A percentile compares a stretch with the other conserved stretches of the same genome.
Evolutionary conservation across 1,140 invertebrate genomes (phyloP).

Genomic region (Oscheius sp.): DNA sequence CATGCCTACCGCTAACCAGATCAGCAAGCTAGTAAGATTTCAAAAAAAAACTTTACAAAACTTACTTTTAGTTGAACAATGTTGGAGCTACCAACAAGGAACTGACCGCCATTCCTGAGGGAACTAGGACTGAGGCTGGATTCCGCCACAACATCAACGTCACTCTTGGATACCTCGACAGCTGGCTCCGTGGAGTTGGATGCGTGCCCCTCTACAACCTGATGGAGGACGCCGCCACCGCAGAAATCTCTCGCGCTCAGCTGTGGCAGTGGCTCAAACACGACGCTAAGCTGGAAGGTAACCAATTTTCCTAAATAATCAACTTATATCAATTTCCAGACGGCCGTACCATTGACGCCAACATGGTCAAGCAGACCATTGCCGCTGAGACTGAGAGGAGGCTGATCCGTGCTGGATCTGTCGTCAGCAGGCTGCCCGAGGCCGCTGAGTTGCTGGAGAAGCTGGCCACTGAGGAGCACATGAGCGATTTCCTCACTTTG

Average conservation of each 20-base stretch:
- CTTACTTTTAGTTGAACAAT: slow-evolving; percentile 30
- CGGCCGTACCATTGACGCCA: slow-evolving; percentile 48
- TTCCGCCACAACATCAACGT: slow-evolving; percentile 71
- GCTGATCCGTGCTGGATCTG: slow-evolving; percentile 57
- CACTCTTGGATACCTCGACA: slow-evolving; percentile 67
- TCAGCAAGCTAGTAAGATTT: slow-evolving; percentile 44
- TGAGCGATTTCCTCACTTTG: slow-evolving; percentile 57
- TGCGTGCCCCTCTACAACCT: slow-evolving; percentile 70
- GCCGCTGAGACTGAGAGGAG: slow-evolving; percentile 58
- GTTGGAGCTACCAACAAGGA: slow-evolving; percentile 59
- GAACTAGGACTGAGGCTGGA: slow-evolving; percentile 68
- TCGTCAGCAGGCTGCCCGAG: slow-evolving; percentile 58
- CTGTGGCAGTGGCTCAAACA: slow-evolving; percentile 75
- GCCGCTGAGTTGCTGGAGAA: slow-evolving; percentile 59
- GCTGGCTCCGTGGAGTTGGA: slow-evolving; percentile 71
- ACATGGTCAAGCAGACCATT: slow-evolving; percentile 60
- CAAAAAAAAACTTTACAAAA: too few relatives aligned
- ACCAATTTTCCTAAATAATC: neutral
- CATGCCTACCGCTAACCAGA: slow-evolving; percentile 53
- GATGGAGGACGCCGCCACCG: slow-evolving; percentile 74
- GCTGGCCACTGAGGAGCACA: slow-evolving; percentile 52
- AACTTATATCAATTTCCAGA: slow-evolving; percentile 44
- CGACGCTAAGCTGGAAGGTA: slow-evolving; percentile 63
- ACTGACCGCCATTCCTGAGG: slow-evolving; percentile 69
- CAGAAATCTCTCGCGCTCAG: slow-evolving; percentile 73